Evolutionary conservation across 2,113 vertebrate species (phyloP), one percentile per base, ranked within the genome.

Genomic region (Tetrax tetrax): DNA sequence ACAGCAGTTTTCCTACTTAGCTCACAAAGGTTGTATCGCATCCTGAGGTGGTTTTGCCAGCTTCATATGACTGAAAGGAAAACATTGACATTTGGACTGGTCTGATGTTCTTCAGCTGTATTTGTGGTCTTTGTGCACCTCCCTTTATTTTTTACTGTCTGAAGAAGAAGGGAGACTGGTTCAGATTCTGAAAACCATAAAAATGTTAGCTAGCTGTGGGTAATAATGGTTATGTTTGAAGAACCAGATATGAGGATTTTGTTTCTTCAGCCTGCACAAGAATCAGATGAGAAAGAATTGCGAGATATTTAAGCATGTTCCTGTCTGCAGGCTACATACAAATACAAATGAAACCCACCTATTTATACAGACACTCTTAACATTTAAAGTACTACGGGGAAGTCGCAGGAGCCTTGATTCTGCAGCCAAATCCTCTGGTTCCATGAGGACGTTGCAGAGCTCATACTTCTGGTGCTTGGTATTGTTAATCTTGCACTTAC

Each of bases 31-130:
- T 90, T 87, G n/a, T 48, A 70, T 90, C 4, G 8, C 70, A 63
- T 93, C 89, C 81, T 90, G 69, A n/a, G 33, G 28, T 68, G 37
- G 19, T n/a, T 94, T 95, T 93, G 54, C 88, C 78, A 76, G 37
- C 72, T 75, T 90, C 71, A 11, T 60, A 23, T 48, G 83, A 68
- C 76, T 90, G 69, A 94, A 90, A 56, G 85, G 64, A 95, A 94
- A 82, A 72, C 76, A 79, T 0, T 94, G 87, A 80, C 50, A n/a
- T 83, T 82, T 74, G 61, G 59, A 54, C 37, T 84, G 48, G 37
- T 64, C 47, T 78, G 65, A 25, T 37, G 37, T 95, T 92, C 83
- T 82, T 47, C 1, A 4, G 14, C 61, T 92, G n/a, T 78, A 38
- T 81, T 87, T 82, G 53, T 41, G 38, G 24, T 83, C 63, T 93